These are phyloP conservation scores for Atlantisia rogersi DNA, from an alignment of 2,113 vertebrate species.

Conservation along the genomic window DNA sequence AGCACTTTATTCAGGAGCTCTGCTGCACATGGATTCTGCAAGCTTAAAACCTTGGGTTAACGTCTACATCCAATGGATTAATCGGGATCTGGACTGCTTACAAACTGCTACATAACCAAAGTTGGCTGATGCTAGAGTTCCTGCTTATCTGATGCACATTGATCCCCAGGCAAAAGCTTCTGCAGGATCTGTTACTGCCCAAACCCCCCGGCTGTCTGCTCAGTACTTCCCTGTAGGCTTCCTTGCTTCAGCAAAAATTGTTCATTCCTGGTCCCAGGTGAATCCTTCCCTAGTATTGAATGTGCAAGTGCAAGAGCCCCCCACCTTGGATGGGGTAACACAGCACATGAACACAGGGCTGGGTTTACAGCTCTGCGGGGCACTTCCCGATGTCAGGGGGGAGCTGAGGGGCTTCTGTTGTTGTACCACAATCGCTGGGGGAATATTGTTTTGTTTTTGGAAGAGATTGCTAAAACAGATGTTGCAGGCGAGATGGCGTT, in stretches of 20 bases:
- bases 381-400: constrained; percentile 44
- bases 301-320: not conserved
- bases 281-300: constrained; percentile 3
- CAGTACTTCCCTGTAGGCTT: not conserved
- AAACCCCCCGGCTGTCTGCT: not conserved
- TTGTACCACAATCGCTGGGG: constrained; percentile 66
- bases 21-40: not conserved
- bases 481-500: constrained; percentile 52
- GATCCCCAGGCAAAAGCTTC: not conserved
- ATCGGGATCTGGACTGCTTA: not conserved
- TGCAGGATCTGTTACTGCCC: not conserved
- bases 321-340: not conserved
- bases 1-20: not conserved
- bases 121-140: not conserved
- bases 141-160: not conserved
- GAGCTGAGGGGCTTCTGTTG: constrained; percentile 39
- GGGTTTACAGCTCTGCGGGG: constrained; percentile 19
- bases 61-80: accelerated
- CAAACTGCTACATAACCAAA: not conserved
- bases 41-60: not conserved
- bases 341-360: constrained; percentile 11
- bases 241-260: not conserved
- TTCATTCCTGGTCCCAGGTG: not conserved
- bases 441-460: constrained; percentile 75
- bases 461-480: constrained; percentile 78